Percentiles rank a stretch among this genome's conserved stretches.
Conservation (phyloP, 2,888 invertebrate species). For the Dryomyza anilis region DNA sequence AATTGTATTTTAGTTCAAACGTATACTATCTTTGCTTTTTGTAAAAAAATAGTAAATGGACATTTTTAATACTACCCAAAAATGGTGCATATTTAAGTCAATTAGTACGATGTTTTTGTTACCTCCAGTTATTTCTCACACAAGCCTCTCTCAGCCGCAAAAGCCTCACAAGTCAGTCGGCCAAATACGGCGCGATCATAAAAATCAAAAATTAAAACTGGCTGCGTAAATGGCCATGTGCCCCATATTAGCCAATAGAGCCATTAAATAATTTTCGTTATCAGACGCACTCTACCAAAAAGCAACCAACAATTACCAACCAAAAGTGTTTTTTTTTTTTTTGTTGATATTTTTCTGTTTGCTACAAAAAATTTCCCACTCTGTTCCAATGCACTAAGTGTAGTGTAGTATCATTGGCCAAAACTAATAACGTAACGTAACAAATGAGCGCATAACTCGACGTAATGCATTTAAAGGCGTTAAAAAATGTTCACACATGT, state of each 20-base stretch:
- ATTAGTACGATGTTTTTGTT: conserved; percentile 17
- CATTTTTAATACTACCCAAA: background rate
- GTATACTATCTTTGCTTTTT: too few relatives aligned
- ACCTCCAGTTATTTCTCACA: conserved; percentile 17
- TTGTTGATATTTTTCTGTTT: background rate
- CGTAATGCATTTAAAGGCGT: conserved; percentile 17
- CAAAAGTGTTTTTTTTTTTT: too few relatives aligned
- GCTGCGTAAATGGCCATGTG: conserved; percentile 11
- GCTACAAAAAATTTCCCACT: background rate
- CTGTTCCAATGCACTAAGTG: too few relatives aligned
- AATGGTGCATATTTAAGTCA: conserved; percentile 18
- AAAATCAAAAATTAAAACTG: conserved; percentile 23
- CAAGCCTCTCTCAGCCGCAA: too few relatives aligned
- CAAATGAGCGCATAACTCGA: background rate
- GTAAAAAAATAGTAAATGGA: too few relatives aligned
- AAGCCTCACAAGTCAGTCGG: background rate
- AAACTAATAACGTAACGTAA: background rate
- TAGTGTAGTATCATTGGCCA: too few relatives aligned
- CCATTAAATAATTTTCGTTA: conserved; percentile 10
- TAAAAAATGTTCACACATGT: conserved; percentile 26
- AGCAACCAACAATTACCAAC: too few relatives aligned
- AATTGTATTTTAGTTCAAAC: too few relatives aligned
- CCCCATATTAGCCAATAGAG: conserved; percentile 8
- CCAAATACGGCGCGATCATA: conserved; percentile 17
- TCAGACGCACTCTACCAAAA: too few relatives aligned